phyloP scores from a whole-genome alignment of 2,888 invertebrate genomes.

The Himalopsyche kuldschensis region DNA sequence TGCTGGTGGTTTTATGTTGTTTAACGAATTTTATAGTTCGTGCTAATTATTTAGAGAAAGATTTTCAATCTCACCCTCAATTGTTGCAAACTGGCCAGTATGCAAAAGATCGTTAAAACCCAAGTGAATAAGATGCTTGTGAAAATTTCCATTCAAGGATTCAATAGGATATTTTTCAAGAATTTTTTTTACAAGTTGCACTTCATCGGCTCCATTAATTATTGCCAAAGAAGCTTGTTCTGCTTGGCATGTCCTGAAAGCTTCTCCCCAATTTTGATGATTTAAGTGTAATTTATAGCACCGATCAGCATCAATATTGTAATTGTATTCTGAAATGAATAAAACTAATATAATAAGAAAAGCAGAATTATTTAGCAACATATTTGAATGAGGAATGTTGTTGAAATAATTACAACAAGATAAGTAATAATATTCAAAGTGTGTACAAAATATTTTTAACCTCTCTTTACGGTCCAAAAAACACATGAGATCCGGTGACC shows the following conservation, averaged over 20 bases:
- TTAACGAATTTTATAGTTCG: too few relatives aligned
- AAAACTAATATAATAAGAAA: background rate
- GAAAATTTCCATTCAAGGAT: conserved; percentile 13
- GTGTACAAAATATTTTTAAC: too few relatives aligned
- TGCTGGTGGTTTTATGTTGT: too few relatives aligned
- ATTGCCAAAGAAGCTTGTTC: conserved; percentile 23
- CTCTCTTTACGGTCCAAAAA: too few relatives aligned
- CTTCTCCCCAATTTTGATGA: conserved; percentile 18
- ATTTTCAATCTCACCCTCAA: conserved; percentile 6
- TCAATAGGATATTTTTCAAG: conserved; percentile 17
- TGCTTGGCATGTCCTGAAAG: conserved; percentile 20
- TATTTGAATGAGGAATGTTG: too few relatives aligned
- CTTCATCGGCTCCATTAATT: conserved; percentile 22
- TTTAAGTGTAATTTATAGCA: conserved; percentile 30
- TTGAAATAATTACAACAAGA: too few relatives aligned
- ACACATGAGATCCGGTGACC: too few relatives aligned
- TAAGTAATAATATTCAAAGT: too few relatives aligned
- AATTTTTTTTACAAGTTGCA: background rate
- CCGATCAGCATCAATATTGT: background rate
- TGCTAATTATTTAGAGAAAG: too few relatives aligned
- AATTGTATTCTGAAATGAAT: conserved; percentile 22
- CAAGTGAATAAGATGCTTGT: conserved; percentile 8
- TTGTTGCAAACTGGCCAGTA: conserved; percentile 11
- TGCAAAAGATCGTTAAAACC: conserved; percentile 26
- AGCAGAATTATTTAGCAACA: too few relatives aligned